Conservation (phyloP, 2,888 invertebrate genomes). For the Sminthurinus aureus region DNA sequence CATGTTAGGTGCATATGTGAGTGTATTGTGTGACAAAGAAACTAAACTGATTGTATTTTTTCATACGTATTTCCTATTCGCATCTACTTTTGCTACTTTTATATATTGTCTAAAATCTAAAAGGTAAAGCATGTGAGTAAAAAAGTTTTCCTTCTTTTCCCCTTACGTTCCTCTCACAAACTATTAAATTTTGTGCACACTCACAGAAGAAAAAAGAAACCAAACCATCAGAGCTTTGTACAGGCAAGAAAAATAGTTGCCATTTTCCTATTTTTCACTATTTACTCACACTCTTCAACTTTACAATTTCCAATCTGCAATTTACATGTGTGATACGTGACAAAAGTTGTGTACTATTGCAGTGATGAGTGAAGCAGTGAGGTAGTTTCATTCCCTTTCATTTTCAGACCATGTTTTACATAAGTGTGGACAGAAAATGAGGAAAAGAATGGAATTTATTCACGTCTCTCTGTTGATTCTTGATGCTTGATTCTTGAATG, state of each 20-base stretch:
- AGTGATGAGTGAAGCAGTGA: too few species aligned
- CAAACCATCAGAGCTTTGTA: constrained; percentile 9
- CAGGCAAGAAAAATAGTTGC: not conserved
- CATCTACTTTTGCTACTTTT: not conserved
- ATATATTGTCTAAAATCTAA: not conserved
- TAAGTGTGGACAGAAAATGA: not conserved
- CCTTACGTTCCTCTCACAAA: not conserved
- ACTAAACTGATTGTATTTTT: too few species aligned
- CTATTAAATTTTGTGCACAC: constrained; percentile 23
- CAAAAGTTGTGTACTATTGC: too few species aligned
- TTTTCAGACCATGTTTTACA: too few species aligned
- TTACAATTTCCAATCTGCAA: not conserved
- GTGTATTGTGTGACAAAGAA: not conserved
- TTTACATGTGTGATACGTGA: not conserved
- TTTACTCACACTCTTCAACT: not conserved
- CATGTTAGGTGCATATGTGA: not conserved
- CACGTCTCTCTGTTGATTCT: not conserved
- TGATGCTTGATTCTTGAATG: too few species aligned
- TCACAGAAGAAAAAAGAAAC: constrained; percentile 8
- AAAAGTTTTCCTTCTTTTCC: constrained; percentile 19
- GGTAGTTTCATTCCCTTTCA: too few species aligned
- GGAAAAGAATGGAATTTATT: not conserved
- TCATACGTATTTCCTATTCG: not conserved
- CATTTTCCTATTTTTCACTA: constrained; percentile 4
- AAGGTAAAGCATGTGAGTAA: constrained; percentile 20